These are phyloP conservation scores for Streptopelia turtur DNA, from an alignment of 2,797 vertebrate species.

Conservation along the genomic window DNA sequence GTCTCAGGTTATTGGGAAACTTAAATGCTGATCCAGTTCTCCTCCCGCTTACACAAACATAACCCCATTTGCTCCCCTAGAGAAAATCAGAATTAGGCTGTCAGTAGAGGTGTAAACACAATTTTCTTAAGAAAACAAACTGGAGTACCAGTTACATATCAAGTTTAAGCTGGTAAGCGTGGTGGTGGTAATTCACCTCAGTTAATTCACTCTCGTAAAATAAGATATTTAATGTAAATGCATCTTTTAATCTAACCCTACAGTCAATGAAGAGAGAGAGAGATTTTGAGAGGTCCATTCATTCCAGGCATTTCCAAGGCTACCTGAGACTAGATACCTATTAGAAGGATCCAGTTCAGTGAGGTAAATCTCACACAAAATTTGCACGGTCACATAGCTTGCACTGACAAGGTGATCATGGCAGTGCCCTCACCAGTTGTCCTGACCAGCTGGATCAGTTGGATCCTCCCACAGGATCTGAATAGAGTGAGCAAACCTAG, in stretches of 20 bases:
- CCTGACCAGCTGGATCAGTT: too few species aligned
- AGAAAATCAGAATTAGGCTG: slow-evolving; percentile 6
- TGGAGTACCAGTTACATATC: background rate
- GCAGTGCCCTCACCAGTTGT: background rate
- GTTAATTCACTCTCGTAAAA: slow-evolving; percentile 7
- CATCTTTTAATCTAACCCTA: background rate
- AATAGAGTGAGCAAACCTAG: background rate
- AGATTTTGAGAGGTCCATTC: background rate
- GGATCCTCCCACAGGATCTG: background rate
- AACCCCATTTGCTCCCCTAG: slow-evolving; percentile 6
- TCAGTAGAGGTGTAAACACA: background rate
- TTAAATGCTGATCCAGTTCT: slow-evolving; percentile 27
- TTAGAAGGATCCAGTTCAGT: background rate
- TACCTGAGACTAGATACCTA: background rate
- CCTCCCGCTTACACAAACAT: background rate
- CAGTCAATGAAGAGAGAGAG: background rate
- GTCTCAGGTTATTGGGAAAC: background rate
- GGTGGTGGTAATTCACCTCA: background rate
- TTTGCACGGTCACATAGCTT: background rate
- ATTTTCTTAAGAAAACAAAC: slow-evolving; percentile 46
- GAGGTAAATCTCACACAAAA: background rate
- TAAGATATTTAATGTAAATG: background rate
- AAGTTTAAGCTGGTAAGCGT: background rate
- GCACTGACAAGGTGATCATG: background rate
- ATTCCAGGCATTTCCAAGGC: background rate